Percentiles rank a stretch among this genome's conserved stretches.
These are phyloP conservation scores for Enteromius thamalakanensis DNA, from an alignment of 2,797 vertebrate species.

Conservation along the genomic window DNA sequence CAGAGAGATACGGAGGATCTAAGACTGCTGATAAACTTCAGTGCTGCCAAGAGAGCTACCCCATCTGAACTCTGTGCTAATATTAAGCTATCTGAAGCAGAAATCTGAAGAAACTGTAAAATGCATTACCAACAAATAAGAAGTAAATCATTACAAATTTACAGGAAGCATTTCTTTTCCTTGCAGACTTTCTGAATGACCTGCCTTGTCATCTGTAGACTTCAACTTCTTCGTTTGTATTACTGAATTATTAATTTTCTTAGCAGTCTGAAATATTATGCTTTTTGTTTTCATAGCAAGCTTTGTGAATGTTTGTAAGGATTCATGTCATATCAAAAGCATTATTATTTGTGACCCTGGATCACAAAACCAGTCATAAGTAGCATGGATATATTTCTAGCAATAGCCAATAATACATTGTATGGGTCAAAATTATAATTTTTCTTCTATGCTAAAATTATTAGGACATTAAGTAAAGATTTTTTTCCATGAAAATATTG, in stretches of 20 bases:
- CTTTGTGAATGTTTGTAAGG: neutral
- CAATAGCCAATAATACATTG: too few species aligned
- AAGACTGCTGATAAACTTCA: constrained; percentile 25
- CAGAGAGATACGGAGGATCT: constrained; percentile 18
- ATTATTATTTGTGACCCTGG: neutral
- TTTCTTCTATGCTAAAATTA: too few species aligned
- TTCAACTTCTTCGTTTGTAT: neutral
- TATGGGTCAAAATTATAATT: too few species aligned
- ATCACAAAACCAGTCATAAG: too few species aligned
- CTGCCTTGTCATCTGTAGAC: neutral
- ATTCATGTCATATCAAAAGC: neutral
- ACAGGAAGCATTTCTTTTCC: neutral
- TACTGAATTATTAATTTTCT: neutral
- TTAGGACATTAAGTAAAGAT: too few species aligned
- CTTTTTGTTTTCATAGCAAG: neutral
- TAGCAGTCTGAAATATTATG: too few species aligned
- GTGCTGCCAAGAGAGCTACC: neutral
- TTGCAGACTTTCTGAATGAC: neutral
- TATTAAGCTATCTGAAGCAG: neutral
- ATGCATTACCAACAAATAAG: neutral
- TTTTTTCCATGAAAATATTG: too few species aligned
- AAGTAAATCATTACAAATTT: neutral
- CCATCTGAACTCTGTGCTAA: constrained; percentile 26
- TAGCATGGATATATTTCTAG: too few species aligned
- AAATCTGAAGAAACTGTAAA: constrained; percentile 8